Conservation (phyloP, 1,140 invertebrate genomes). For the Apis dorsata region DNA sequence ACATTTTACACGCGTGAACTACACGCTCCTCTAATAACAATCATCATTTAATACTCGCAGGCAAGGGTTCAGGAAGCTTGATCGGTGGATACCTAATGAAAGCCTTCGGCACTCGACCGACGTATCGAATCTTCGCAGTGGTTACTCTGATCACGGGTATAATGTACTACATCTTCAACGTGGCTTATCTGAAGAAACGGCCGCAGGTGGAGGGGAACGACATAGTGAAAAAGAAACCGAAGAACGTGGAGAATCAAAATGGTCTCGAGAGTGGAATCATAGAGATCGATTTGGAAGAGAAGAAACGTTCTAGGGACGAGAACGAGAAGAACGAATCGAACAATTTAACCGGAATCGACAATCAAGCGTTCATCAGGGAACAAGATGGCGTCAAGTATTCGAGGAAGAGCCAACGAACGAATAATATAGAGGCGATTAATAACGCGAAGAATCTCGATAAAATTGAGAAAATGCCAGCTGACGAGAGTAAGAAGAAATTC, state of each 20-base stretch:
- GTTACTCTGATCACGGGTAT: conserved; percentile 83
- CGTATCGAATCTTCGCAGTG: conserved; percentile 87
- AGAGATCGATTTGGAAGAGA: conserved; percentile 44
- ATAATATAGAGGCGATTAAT: conserved; percentile 59
- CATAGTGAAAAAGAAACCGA: conserved; percentile 80
- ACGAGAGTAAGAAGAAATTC: conserved; percentile 45
- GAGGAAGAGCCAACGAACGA: conserved; percentile 20
- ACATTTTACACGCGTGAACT: not conserved
- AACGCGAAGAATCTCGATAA: conserved; percentile 72
- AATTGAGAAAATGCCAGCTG: conserved; percentile 68
- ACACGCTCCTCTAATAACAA: not conserved
- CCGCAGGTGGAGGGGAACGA: conserved; percentile 79
- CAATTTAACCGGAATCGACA: conserved; percentile 34
- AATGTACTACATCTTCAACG: conserved; percentile 86
- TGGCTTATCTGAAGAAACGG: conserved; percentile 83
- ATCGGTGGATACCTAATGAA: conserved; percentile 90
- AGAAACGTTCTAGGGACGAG: conserved; percentile 24
- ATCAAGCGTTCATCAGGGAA: conserved; percentile 41
- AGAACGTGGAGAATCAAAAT: conserved; percentile 70
- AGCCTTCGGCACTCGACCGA: conserved; percentile 85
- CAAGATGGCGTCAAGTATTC: conserved; percentile 15
- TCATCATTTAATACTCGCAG: conserved; percentile 75
- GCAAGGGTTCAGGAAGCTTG: conserved; percentile 88
- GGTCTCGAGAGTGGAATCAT: conserved; percentile 31
- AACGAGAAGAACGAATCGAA: conserved; percentile 24